Evolutionary conservation across 2,113 vertebrate species (phyloP), one percentile per base, ranked within the genome.

Genomic region (Hippocampus abdominalis): DNA sequence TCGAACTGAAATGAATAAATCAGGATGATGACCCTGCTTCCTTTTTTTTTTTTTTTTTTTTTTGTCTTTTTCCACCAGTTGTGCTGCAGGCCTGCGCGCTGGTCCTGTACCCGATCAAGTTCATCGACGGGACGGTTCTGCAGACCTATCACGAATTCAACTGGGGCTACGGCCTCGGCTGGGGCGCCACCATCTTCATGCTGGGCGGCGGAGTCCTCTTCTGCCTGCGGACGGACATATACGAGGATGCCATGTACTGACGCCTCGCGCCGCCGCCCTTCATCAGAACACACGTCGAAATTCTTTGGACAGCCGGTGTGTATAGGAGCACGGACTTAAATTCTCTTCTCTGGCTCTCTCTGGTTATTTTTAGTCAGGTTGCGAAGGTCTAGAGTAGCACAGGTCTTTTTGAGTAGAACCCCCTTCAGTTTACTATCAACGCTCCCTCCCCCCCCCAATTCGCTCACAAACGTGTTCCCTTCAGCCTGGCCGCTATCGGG

Each of bases 101-200:
- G 72, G 87, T 94, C 69, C 90, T 94, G 72, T 94, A 93, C 81
- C 93, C 93, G 0, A 93, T 94, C 84, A 94, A 94, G 82, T 94
- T 94, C 84, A 92, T 94, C 9, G 93, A 94, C 29, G 91, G 90
- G 8, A 93, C 86, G 0, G 85, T 89, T 29, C 90, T 93, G 61
- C 92, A 91, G 78, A 92, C 86, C 4, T 94, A 94, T 81, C 93
- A 94, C 0, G 93, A 94, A 86, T 94, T 94, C 84, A 94, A 92
- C 89, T 94, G 94, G 94, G 93, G 94, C 74, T 94, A 94, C 46
- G 94, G 94, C 6, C 87, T 94, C 21, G 93, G 91, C 78, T 94
- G 93, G 93, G 94, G 93, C 2, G 90, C 93, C 49, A 92, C 91
- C 65, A 93, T 94, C 86, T 94, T 94, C 84, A 93, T 93, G 93